Evolutionary conservation across 2,113 vertebrate species (phyloP), one percentile per base, ranked within the genome.

Genomic region (Zosterops hypoxanthus): DNA sequence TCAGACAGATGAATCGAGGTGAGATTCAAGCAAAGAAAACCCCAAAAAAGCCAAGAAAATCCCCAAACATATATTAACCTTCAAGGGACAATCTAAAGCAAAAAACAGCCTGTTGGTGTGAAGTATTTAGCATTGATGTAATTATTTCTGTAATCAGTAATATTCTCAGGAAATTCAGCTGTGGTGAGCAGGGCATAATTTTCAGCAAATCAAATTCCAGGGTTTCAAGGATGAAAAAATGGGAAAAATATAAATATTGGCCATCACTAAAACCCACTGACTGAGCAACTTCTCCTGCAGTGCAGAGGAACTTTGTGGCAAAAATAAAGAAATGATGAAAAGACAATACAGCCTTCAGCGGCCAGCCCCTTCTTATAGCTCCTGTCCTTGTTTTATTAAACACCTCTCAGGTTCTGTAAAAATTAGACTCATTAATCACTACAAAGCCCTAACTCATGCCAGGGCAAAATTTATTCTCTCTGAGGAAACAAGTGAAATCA

Each of bases 371-470:
- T 41, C 90, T 72, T 33, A 79, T 6, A 79, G 42, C 26, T 69
- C 46, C 70, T 39, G 23, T 33, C 44, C 26, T 85, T 9, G 8
- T 80, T 92, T 91, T 23, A 80, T 50, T 77, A 63, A 82, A 65
- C 19, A 90, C 22, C n/a, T 84, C 44, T 50, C 31, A 25, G 9
- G 21, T 84, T 72, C 47, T 61, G 50, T 53, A 80, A 65, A 89
- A 95, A 87, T 82, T 72, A 87, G 42, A 60, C 21, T 20, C 55
- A 82, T 95, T 77, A 69, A 83, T 89, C 89, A 84, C 61, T 82
- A 36, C 21, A 42, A 81, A 96, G 59, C 34, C 11, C 1, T 31
- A 89, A 88, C 20, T 82, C 34, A 71, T 15, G 17, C 11, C 4
- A 8, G 11, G 50, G 23, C 4, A 65, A 53, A 69, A 82, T 55